Conservation (phyloP, 2,113 vertebrate species). For the Caretta caretta region DNA sequence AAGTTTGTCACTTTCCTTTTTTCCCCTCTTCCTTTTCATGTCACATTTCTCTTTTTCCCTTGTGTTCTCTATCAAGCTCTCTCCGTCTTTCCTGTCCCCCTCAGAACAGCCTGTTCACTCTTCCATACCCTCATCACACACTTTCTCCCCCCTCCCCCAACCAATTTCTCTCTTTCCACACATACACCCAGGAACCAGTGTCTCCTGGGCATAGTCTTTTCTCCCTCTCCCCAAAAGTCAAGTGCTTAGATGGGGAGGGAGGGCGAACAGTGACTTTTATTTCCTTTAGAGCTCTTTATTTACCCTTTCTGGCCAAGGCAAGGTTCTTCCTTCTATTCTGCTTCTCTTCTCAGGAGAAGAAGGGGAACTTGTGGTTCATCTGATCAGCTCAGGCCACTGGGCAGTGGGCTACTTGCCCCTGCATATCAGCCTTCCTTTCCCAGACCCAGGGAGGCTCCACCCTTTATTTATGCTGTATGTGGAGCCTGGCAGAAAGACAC, state of each 20-base stretch:
- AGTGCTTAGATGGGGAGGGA: background rate
- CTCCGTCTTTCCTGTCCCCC: background rate
- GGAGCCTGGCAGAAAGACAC: too few species aligned
- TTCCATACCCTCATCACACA: background rate
- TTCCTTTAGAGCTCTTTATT: background rate
- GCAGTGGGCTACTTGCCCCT: background rate
- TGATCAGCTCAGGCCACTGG: background rate
- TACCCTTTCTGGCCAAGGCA: background rate
- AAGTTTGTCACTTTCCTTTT: background rate
- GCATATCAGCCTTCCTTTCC: background rate
- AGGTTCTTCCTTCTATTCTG: rapidly evolving
- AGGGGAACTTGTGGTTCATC: background rate
- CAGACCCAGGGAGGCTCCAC: background rate
- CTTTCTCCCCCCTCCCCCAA: background rate
- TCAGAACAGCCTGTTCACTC: background rate
- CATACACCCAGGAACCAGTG: background rate
- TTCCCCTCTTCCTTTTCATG: background rate
- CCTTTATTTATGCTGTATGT: background rate
- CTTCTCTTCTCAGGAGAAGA: background rate
- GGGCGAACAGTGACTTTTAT: background rate
- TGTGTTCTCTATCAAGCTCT: background rate
- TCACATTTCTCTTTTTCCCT: background rate
- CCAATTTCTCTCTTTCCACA: rapidly evolving
- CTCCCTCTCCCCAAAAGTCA: background rate
- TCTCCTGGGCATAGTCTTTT: background rate